Conservation (phyloP, 1,140 invertebrate genomes). For the Penaeus vannamei region DNA sequence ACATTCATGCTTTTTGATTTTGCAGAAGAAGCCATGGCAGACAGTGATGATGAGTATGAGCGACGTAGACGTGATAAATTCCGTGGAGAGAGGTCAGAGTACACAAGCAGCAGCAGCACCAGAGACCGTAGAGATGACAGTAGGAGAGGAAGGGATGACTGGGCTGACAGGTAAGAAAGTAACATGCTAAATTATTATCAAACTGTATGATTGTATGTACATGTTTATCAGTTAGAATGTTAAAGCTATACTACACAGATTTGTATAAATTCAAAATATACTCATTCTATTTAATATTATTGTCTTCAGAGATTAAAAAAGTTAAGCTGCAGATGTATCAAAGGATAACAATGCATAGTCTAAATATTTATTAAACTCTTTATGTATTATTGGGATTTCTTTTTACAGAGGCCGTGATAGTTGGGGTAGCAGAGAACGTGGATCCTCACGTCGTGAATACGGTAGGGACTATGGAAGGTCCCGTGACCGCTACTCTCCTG, state of each 20-base stretch:
- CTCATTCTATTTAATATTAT: too few relatives aligned
- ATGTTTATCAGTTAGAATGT: too few relatives aligned
- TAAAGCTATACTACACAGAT: too few relatives aligned
- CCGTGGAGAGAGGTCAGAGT: constrained; percentile 87
- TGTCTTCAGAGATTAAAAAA: neutral
- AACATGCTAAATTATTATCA: too few relatives aligned
- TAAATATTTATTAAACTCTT: neutral
- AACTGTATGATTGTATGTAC: neutral
- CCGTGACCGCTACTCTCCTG: constrained; percentile 82
- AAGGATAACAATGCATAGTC: neutral
- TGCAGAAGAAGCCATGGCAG: constrained; percentile 78
- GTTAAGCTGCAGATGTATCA: neutral
- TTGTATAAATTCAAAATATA: too few relatives aligned
- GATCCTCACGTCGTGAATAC: constrained; percentile 77
- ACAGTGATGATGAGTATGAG: constrained; percentile 93
- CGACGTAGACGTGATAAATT: constrained; percentile 90
- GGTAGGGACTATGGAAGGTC: constrained; percentile 79
- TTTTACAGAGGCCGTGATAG: constrained; percentile 55
- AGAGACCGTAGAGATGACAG: constrained; percentile 71
- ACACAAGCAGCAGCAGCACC: constrained; percentile 78
- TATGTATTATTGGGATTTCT: constrained; percentile 18
- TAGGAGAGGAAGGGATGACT: constrained; percentile 57
- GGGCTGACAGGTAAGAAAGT: constrained; percentile 50
- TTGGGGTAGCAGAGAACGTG: constrained; percentile 63
- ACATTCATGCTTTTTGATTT: too few relatives aligned